A percentile compares a stretch with the other conserved stretches of the same genome.
These are phyloP conservation scores for Villa cingulata DNA, from an alignment of 2,888 invertebrate genomes.

Conservation along the genomic window DNA sequence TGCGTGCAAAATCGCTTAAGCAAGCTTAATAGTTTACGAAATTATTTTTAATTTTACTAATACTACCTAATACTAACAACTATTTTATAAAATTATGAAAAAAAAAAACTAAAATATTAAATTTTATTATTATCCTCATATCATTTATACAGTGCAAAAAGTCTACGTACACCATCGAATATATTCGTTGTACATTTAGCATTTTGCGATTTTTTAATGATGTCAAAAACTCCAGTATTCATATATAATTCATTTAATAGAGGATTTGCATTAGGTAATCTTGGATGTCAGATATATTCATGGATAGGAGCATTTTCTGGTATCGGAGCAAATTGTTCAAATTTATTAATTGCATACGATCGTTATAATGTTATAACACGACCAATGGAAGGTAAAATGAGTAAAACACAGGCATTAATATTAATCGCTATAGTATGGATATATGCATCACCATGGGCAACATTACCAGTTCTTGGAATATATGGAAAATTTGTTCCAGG, in stretches of 20 bases:
- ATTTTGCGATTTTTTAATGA: constrained; percentile 74
- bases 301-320: constrained; percentile 66
- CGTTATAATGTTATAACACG: constrained; percentile 64
- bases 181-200: constrained; percentile 73
- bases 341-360: constrained; percentile 76
- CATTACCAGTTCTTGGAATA: constrained; percentile 63
- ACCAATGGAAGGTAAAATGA: constrained; percentile 69
- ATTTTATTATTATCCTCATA: too few relatives aligned
- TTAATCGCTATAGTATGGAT: constrained; percentile 61
- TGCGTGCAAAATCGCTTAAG: too few relatives aligned
- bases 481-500: constrained; percentile 80
- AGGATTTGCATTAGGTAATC: constrained; percentile 59
- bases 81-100: too few relatives aligned
- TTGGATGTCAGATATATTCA: constrained; percentile 65
- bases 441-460: constrained; percentile 68
- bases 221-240: constrained; percentile 71
- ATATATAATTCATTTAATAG: constrained; percentile 68
- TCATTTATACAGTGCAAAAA: constrained; percentile 26
- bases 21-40: too few relatives aligned
- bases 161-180: constrained; percentile 52
- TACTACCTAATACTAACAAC: too few relatives aligned
- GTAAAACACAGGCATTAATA: constrained; percentile 62
- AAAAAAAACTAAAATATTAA: too few relatives aligned
- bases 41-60: too few relatives aligned
- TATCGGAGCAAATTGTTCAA: constrained; percentile 58